Conservation (phyloP, 2,797 vertebrate species). For the Malurus leucopterus region DNA sequence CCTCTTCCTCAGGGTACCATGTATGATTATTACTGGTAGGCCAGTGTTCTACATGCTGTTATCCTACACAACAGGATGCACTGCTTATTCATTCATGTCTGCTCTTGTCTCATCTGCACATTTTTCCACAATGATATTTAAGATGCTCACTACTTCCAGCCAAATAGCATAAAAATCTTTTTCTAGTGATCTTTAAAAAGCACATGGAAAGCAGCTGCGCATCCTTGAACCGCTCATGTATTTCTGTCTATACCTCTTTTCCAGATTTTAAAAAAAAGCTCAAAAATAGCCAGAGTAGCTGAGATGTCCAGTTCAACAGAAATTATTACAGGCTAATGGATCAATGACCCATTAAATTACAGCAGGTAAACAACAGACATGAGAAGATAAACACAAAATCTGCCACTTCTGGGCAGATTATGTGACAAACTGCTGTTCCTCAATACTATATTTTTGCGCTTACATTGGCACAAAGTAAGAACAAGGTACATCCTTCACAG, state of each 20-base stretch:
- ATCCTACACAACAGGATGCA: background rate
- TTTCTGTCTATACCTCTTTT: background rate
- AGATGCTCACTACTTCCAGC: background rate
- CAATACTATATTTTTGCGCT: rapidly evolving
- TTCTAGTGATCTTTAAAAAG: background rate
- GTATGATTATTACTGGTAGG: background rate
- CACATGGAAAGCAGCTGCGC: background rate
- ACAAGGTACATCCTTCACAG: background rate
- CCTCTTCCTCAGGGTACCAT: background rate
- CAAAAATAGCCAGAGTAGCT: background rate
- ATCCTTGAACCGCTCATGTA: background rate
- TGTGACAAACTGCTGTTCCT: background rate
- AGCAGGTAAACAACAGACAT: background rate
- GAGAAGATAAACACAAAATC: background rate
- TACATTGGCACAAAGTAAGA: rapidly evolving
- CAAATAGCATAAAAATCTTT: background rate
- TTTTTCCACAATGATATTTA: background rate
- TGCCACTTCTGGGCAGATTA: background rate
- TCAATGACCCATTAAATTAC: background rate
- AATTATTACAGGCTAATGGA: background rate
- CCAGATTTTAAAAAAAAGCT: background rate
- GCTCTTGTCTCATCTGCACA: background rate
- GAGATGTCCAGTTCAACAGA: background rate
- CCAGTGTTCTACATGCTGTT: background rate
- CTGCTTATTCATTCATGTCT: background rate